Percentiles rank a stretch among this genome's conserved stretches.
These are phyloP conservation scores for Lysandra coridon DNA, from an alignment of 2,888 invertebrate species.

Conservation along the genomic window DNA sequence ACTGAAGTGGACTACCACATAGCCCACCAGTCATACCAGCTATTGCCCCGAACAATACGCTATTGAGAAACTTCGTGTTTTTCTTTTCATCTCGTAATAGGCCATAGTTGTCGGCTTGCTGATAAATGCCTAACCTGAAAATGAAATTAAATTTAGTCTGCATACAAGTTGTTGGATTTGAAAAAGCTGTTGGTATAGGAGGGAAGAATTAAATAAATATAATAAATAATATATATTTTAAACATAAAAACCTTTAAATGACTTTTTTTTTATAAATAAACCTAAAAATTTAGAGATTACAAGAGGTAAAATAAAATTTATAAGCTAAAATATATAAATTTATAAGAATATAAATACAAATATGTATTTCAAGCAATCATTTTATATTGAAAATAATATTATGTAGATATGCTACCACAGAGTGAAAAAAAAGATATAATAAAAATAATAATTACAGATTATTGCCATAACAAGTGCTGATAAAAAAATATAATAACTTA, in stretches of 20 bases:
- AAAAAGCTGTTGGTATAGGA: background rate
- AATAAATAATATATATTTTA: background rate
- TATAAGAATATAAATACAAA: too few relatives aligned
- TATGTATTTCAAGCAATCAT: too few relatives aligned
- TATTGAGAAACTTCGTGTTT: slow-evolving; percentile 83
- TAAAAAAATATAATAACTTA: slow-evolving; percentile 48
- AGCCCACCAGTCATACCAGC: slow-evolving; percentile 89
- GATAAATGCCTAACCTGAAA: slow-evolving; percentile 87
- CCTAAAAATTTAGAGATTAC: too few relatives aligned
- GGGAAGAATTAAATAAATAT: background rate
- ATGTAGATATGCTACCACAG: background rate
- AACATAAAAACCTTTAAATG: background rate
- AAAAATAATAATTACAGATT: background rate
- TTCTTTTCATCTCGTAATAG: slow-evolving; percentile 82
- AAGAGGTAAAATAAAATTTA: too few relatives aligned
- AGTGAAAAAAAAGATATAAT: background rate
- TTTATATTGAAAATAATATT: too few relatives aligned
- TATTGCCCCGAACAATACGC: slow-evolving; percentile 86
- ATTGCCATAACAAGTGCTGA: background rate
- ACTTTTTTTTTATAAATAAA: background rate
- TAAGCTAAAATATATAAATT: too few relatives aligned
- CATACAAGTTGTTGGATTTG: background rate
- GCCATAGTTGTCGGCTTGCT: slow-evolving; percentile 85
- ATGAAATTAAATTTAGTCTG: background rate
- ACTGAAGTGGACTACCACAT: slow-evolving; percentile 91